A percentile compares a stretch with the other conserved stretches of the same genome.
phyloP scores from a whole-genome alignment of 2,888 invertebrate genomes.

The Linnaemya vulpina region DNA sequence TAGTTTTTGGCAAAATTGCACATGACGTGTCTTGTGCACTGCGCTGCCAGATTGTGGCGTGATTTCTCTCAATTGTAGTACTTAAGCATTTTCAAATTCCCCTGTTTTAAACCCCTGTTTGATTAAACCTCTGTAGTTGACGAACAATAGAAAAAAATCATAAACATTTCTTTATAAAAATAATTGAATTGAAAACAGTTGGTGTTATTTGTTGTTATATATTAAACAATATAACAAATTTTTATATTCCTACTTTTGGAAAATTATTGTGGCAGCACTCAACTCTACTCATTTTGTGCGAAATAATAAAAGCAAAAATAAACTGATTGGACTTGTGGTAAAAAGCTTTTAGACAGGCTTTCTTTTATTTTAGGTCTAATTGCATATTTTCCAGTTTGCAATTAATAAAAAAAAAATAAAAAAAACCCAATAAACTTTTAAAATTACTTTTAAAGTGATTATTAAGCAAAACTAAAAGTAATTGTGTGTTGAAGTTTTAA shows the following conservation, averaged over 20 bases:
- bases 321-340: slow-evolving; percentile 40
- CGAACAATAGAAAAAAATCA: too few species aligned
- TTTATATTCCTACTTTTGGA: too few species aligned
- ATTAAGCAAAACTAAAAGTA: slow-evolving; percentile 33
- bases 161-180: too few species aligned
- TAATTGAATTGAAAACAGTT: too few species aligned
- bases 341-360: slow-evolving; percentile 17
- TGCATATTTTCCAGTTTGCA: slow-evolving; percentile 23
- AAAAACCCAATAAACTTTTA: slow-evolving; percentile 24
- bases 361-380: neutral
- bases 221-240: too few species aligned
- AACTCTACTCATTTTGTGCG: slow-evolving; percentile 6
- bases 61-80: too few species aligned
- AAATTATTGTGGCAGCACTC: neutral
- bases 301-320: slow-evolving; percentile 1
- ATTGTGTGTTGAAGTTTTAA: slow-evolving; percentile 26
- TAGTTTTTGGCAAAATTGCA: slow-evolving; percentile 30
- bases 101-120: too few species aligned
- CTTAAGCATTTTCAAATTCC: too few species aligned
- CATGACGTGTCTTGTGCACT: neutral
- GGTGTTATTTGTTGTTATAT: too few species aligned
- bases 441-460: slow-evolving; percentile 29
- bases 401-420: slow-evolving; percentile 10
- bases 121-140: too few species aligned
- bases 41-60: neutral